Evolutionary conservation across 2,113 vertebrate genomes (phyloP).

Genomic region (Pluvialis apricaria): DNA sequence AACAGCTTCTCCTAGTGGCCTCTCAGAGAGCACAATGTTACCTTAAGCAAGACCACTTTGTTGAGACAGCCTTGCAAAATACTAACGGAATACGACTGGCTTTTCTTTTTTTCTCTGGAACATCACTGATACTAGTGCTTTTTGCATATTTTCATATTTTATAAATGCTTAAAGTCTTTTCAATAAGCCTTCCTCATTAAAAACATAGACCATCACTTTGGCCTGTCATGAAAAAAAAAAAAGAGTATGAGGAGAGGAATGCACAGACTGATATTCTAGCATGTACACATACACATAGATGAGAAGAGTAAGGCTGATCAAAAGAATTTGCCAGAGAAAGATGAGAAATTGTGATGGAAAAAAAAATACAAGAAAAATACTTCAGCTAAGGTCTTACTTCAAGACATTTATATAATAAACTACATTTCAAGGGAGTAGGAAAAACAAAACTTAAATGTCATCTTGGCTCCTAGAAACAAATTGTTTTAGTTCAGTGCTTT

Average conservation of each 20-base stretch:
- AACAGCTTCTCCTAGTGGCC: conserved; percentile 53
- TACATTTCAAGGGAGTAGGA: neutral
- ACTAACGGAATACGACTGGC: neutral
- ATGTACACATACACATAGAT: neutral
- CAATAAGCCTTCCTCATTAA: neutral
- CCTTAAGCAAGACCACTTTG: neutral
- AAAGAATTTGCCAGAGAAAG: neutral
- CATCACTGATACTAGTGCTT: neutral
- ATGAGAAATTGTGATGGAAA: neutral
- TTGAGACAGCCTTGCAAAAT: neutral
- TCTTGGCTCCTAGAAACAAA: neutral
- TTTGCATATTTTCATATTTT: neutral
- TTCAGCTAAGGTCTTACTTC: neutral
- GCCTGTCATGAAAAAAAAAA: neutral
- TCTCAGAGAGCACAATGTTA: neutral
- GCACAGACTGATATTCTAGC: neutral
- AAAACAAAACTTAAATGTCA: neutral
- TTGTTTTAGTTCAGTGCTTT: neutral
- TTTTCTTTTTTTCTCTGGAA: neutral
- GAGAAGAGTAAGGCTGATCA: neutral
- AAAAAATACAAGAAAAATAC: neutral
- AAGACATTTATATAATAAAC: neutral
- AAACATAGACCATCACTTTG: neutral
- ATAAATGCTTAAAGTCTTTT: neutral
- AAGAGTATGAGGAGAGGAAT: neutral